phyloP scores from a whole-genome alignment of 2,888 invertebrate species.

The Drosophila conformis region DNA sequence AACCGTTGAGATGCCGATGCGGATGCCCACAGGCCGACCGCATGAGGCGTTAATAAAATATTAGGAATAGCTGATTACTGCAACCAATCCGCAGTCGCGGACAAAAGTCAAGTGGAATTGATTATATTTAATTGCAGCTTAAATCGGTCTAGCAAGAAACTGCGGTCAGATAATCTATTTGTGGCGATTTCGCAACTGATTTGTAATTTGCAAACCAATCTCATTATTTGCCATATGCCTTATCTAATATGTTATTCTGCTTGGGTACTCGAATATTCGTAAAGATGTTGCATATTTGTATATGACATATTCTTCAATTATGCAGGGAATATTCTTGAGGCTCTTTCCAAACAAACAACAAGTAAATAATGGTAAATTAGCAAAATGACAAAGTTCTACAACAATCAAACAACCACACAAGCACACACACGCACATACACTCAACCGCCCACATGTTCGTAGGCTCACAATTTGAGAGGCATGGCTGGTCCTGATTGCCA shows the following conservation, averaged over 20 bases:
- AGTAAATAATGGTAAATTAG: conserved; percentile 73
- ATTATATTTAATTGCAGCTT: conserved; percentile 52
- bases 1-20: conserved; percentile 14
- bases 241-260: neutral
- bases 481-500: conserved; percentile 61
- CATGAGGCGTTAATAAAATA: conserved; percentile 62
- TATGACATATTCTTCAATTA: conserved; percentile 29
- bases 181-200: conserved; percentile 4
- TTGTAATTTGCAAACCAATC: conserved; percentile 18
- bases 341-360: conserved; percentile 58
- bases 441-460: conserved; percentile 11
- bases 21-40: conserved; percentile 41
- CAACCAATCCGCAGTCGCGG: conserved; percentile 41
- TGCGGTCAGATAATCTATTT: conserved; percentile 20
- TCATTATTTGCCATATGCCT: conserved; percentile 8
- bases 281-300: conserved; percentile 19
- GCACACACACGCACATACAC: conserved; percentile 4
- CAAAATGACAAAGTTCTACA: conserved; percentile 68
- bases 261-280: neutral
- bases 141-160: conserved; percentile 6
- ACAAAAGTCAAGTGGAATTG: conserved; percentile 48
- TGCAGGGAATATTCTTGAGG: conserved; percentile 32
- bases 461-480: conserved; percentile 32
- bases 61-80: conserved; percentile 53
- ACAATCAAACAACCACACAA: conserved; percentile 42